Conservation (phyloP, 2,797 vertebrate species). For the Xyrichtys novacula region DNA sequence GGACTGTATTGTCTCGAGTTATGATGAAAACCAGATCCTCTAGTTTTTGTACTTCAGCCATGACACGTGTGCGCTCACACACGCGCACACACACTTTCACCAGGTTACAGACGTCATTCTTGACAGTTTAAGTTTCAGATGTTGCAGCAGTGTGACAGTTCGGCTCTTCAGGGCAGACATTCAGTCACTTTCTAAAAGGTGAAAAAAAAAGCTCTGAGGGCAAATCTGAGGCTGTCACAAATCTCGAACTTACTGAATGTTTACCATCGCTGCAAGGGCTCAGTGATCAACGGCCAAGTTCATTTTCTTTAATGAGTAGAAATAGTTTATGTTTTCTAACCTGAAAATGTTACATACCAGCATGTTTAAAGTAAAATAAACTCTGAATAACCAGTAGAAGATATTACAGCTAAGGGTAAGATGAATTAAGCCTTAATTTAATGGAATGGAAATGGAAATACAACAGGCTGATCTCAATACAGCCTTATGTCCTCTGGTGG, state of each 20-base stretch:
- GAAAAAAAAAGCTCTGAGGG: conserved; percentile 24
- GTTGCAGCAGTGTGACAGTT: conserved; percentile 50
- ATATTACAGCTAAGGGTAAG: conserved; percentile 15
- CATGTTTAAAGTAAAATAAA: conserved; percentile 2
- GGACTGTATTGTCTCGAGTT: conserved; percentile 56
- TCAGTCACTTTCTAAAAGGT: conserved; percentile 20
- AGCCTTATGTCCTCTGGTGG: no score
- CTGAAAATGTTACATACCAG: background rate
- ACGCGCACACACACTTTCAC: conserved; percentile 10
- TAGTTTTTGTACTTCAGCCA: conserved; percentile 54
- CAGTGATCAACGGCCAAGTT: conserved; percentile 1
- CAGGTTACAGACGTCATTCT: conserved; percentile 34
- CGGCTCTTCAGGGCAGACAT: conserved; percentile 44
- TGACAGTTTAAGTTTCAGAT: conserved; percentile 48
- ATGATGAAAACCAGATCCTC: conserved; percentile 69
- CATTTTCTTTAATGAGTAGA: conserved; percentile 1
- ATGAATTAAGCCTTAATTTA: no score
- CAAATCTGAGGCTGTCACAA: conserved; percentile 32
- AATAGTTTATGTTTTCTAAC: conserved; percentile 7
- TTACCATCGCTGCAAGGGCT: conserved; percentile 21
- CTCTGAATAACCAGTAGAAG: background rate
- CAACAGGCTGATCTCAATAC: no score
- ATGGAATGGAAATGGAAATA: no score
- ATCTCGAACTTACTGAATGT: conserved; percentile 25
- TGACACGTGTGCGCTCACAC: conserved; percentile 3